Percentiles rank a stretch among this genome's conserved stretches.
These are phyloP conservation scores for Nannoperca australis DNA, from an alignment of 2,797 vertebrate genomes.

Conservation along the genomic window DNA sequence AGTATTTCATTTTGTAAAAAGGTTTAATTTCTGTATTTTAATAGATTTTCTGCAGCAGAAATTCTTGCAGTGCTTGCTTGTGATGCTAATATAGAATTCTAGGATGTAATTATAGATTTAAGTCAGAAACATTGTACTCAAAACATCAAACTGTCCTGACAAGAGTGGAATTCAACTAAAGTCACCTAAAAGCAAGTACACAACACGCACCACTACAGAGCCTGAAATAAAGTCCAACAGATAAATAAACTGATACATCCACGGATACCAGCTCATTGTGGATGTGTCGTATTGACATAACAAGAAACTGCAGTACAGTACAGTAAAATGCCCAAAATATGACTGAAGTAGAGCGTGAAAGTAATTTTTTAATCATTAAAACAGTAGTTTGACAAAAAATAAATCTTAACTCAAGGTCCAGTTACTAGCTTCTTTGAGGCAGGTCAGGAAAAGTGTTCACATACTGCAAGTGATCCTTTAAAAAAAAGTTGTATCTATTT, in stretches of 20 bases:
- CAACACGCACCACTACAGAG: not conserved
- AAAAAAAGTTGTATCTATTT: not conserved
- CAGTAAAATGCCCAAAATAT: not conserved
- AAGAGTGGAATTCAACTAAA: not conserved
- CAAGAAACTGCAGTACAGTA: not conserved
- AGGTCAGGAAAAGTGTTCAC: not conserved
- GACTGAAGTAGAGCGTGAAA: not conserved
- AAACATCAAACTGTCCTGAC: not conserved
- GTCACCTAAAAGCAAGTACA: not conserved
- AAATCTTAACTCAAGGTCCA: no score
- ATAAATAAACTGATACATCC: not conserved
- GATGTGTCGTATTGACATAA: not conserved
- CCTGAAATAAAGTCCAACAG: not conserved
- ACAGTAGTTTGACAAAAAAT: no score
- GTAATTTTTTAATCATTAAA: not conserved
- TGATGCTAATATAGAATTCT: not conserved
- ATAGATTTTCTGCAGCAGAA: not conserved
- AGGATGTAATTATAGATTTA: not conserved
- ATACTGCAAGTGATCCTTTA: not conserved
- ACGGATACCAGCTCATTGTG: not conserved
- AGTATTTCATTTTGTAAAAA: constrained; percentile 28
- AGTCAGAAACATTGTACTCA: not conserved
- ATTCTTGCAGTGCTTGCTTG: not conserved
- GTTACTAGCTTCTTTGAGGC: not conserved
- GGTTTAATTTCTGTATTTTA: not conserved